Base-by-base conservation (phyloP, 2,113 vertebrate species). In the Cottus gobio region DNA sequence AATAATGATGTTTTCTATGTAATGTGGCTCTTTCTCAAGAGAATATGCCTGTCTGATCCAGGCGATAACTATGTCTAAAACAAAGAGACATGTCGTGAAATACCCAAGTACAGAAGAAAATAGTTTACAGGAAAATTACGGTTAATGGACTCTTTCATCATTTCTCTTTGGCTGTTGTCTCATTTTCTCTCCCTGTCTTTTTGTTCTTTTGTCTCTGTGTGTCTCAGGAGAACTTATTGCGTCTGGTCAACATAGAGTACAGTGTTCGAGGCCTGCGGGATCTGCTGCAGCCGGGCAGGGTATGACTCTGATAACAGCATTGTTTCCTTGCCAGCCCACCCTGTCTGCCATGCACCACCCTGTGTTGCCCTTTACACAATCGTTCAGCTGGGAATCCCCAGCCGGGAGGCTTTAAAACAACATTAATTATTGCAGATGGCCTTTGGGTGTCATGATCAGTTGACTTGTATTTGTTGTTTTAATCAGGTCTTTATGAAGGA, bases 401-500 rank as follows among this genome's bases (percentile, higher is more conserved):
- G 36, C 22, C 10, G 0, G 34, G 64, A 34, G 37, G 9, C 69
- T 56, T 82, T 69, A 75, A 82, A 87, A 79, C 36, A 79, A 46
- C 31, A 61, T 13, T 50, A 57, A 85, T 75, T 28, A 70, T 7
- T 16, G 6, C 71, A 71, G 71, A 74, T 67, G n/a, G 44, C 57
- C 31, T 50, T 9, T 56, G 8, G 62, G 36, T 83, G 20, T 77
- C 80, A 71, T 44, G 11, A 71, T 71, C 57, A 70, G 48, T 77
- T 46, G 63, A 61, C n/a, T 58, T 58, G 24, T 77, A 26, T 84
- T 11, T 83, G 70, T 0, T 58, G 65, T 44, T 52, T 62, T 46
- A 6, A 34, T 73, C 94, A 99, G 98, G 91, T 96, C 80, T 99
- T 99, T 91, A 95, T 99, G 75, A 99, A 99, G 88, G 98, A 99